A percentile compares a stretch with the other conserved stretches of the same genome.
Evolutionary conservation across 2,113 vertebrate genomes (phyloP).

Genomic region (Eulemur macaco): DNA sequence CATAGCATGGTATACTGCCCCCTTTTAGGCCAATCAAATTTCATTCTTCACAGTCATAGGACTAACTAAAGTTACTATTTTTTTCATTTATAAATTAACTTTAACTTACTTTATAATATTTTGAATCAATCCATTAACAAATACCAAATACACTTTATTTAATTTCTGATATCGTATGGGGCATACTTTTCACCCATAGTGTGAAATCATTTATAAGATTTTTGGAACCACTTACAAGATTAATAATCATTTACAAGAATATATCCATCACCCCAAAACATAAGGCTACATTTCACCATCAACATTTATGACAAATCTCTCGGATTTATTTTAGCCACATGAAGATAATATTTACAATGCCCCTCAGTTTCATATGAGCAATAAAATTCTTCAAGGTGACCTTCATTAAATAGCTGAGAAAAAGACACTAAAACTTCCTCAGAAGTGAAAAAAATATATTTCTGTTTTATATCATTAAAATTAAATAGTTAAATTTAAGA

Average conservation of each 20-base stretch:
- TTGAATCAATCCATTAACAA: background rate
- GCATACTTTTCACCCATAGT: background rate
- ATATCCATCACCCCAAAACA: background rate
- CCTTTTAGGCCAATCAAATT: background rate
- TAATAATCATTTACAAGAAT: conserved; percentile 19
- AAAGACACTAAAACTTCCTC: background rate
- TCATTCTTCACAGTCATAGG: background rate
- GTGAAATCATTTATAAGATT: background rate
- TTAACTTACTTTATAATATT: background rate
- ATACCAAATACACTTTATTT: background rate
- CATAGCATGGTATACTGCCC: background rate
- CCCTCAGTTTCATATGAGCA: conserved; percentile 4
- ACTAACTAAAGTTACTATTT: background rate
- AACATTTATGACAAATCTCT: background rate
- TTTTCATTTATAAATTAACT: background rate
- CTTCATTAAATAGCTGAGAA: background rate
- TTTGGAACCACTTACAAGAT: conserved; percentile 8
- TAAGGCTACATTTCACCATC: conserved; percentile 14
- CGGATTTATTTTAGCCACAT: conserved; percentile 11
- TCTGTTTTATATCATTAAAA: background rate
- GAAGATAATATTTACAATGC: conserved; percentile 8
- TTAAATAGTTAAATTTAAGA: background rate
- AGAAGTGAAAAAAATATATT: background rate
- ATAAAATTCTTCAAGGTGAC: conserved; percentile 35
- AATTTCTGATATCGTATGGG: background rate